phyloP scores from a whole-genome alignment of 2,797 vertebrate genomes.

The Onychomys torridus region DNA sequence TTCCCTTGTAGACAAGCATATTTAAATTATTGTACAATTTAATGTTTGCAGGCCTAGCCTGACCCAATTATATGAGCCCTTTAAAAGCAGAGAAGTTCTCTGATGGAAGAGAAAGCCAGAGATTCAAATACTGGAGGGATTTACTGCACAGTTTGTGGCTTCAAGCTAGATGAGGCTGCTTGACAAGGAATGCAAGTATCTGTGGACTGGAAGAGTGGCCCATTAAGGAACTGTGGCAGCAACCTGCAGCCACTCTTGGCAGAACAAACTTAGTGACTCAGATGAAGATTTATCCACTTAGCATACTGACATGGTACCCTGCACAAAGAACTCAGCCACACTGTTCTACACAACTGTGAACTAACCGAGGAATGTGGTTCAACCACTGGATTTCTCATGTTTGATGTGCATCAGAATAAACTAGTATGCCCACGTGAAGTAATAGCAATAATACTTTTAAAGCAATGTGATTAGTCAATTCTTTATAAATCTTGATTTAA shows the following conservation, averaged over 20 bases:
- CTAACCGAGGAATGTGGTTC: not conserved
- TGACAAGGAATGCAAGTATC: not conserved
- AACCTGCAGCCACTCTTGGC: not conserved
- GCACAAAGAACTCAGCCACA: not conserved
- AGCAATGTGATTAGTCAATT: not conserved
- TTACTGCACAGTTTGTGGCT: not conserved
- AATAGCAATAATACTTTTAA: not conserved
- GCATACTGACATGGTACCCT: not conserved
- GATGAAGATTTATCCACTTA: not conserved
- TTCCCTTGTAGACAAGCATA: not conserved
- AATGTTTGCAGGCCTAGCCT: not conserved
- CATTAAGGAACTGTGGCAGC: not conserved
- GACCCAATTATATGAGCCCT: not conserved
- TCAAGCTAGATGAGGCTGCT: not conserved
- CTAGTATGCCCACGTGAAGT: not conserved
- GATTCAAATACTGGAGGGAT: not conserved
- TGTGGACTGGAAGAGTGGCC: not conserved
- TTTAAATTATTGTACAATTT: not conserved
- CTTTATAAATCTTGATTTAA: not conserved
- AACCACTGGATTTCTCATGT: not conserved
- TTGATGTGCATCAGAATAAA: not conserved
- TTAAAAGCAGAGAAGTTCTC: not conserved
- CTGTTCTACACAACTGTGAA: not conserved
- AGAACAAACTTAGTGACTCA: not conserved
- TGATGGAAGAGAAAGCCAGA: not conserved